phyloP scores from a whole-genome alignment of 2,888 invertebrate genomes.

The Toxonevra muliebris region DNA sequence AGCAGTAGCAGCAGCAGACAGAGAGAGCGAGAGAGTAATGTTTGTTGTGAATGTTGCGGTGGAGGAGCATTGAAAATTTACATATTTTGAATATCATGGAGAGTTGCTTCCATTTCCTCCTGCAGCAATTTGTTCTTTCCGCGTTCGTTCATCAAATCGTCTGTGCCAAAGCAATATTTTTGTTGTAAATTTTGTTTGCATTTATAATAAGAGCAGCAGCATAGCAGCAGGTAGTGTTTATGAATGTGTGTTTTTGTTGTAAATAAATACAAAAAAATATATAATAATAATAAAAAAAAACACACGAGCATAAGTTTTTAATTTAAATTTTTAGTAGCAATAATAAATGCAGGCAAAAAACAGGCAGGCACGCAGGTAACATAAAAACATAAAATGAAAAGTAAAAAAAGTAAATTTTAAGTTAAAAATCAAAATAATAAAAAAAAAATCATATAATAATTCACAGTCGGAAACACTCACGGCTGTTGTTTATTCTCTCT shows the following conservation, averaged over 20 bases:
- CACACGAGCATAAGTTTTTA: constrained; percentile 32
- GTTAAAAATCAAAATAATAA: constrained; percentile 37
- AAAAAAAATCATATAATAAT: constrained; percentile 21
- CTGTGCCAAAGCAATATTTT: constrained; percentile 66
- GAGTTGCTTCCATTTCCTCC: constrained; percentile 98
- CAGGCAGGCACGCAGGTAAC: constrained; percentile 40
- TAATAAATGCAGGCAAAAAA: constrained; percentile 42
- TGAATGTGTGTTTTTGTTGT: constrained; percentile 3
- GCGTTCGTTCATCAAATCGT: constrained; percentile 93
- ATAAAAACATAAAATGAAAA: constrained; percentile 47
- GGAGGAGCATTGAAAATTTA: constrained; percentile 66
- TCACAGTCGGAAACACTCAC: not conserved
- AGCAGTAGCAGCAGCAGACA: not conserved
- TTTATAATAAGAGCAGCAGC: constrained; percentile 29
- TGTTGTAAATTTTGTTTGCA: constrained; percentile 25
- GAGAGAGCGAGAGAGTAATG: constrained; percentile 17
- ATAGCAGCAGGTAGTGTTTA: constrained; percentile 34
- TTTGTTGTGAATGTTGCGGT: constrained; percentile 23
- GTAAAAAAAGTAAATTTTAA: constrained; percentile 35
- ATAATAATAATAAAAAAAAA: constrained; percentile 30
- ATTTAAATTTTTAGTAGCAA: constrained; percentile 22
- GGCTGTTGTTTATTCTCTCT: not conserved
- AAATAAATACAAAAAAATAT: constrained; percentile 34
- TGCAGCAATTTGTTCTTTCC: constrained; percentile 96
- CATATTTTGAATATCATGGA: constrained; percentile 99